Conservation (phyloP, 2,113 vertebrate genomes). For the Rhineura floridana region DNA sequence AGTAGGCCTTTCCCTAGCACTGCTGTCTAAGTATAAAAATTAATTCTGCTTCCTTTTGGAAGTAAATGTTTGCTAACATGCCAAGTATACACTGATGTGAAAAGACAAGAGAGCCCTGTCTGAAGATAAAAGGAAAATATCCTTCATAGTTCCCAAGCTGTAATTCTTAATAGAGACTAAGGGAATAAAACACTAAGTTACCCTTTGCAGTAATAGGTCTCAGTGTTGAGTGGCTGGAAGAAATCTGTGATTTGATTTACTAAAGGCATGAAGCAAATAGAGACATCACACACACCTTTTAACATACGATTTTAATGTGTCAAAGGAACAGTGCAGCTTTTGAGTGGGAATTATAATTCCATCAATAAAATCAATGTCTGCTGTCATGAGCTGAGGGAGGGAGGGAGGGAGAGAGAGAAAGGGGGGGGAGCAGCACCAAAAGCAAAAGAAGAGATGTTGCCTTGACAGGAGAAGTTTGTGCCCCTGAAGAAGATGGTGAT, state of each 20-base stretch:
- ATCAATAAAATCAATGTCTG: background rate
- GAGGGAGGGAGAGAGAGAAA: background rate
- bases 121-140: background rate
- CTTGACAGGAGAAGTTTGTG: too few relatives aligned
- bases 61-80: background rate
- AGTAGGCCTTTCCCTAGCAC: background rate
- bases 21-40: background rate
- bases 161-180: background rate
- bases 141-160: background rate
- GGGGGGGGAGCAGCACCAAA: background rate
- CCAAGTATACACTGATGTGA: background rate
- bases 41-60: background rate
- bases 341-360: slow-evolving; percentile 29
- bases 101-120: background rate
- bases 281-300: slow-evolving; percentile 8
- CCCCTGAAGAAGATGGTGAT: too few relatives aligned
- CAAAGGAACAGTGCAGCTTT: slow-evolving; percentile 33
- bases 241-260: background rate
- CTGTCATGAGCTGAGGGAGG: background rate
- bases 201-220: background rate
- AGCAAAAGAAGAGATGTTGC: too few relatives aligned
- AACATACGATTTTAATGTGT: background rate
- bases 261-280: slow-evolving; percentile 14
- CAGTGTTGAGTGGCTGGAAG: background rate
- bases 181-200: background rate